Evolutionary conservation across 2,113 vertebrate species (phyloP).

Genomic region (Galbula dea): DNA sequence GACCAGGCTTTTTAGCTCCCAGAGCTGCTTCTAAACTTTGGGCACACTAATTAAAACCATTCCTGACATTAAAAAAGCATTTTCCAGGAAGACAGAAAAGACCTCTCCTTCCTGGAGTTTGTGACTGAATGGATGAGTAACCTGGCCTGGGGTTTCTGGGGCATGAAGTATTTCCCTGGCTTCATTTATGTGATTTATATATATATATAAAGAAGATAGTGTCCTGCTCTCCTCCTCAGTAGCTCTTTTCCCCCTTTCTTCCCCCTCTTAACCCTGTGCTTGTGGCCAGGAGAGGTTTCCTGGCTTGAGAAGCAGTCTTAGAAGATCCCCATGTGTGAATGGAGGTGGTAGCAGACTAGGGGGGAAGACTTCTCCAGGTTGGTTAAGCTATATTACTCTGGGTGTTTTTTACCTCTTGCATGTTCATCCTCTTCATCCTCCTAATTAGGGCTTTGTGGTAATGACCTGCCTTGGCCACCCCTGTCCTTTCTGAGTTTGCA

Average conservation of each 20-base stretch:
- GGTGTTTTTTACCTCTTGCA: not conserved
- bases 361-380: not conserved
- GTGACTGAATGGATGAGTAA: constrained; percentile 1
- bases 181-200: constrained; percentile 1
- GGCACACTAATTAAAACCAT: constrained; percentile 1
- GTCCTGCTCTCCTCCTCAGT: not conserved
- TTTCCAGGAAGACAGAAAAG: constrained; percentile 16
- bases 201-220: not conserved
- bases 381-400: not conserved
- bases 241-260: not conserved
- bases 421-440: not conserved
- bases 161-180: not conserved
- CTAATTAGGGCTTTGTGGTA: not conserved
- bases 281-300: not conserved
- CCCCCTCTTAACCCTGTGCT: not conserved
- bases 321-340: not conserved
- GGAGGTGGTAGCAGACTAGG: fast-evolving
- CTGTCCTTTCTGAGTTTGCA: not conserved
- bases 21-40: not conserved
- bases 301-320: not conserved
- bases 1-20: not conserved
- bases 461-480: not conserved
- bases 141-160: constrained; percentile 14
- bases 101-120: constrained; percentile 9
- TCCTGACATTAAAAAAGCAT: not conserved